Percentiles rank a stretch among this genome's conserved stretches.
phyloP scores from a whole-genome alignment of 2,797 vertebrate genomes.

The Natrix natrix region DNA sequence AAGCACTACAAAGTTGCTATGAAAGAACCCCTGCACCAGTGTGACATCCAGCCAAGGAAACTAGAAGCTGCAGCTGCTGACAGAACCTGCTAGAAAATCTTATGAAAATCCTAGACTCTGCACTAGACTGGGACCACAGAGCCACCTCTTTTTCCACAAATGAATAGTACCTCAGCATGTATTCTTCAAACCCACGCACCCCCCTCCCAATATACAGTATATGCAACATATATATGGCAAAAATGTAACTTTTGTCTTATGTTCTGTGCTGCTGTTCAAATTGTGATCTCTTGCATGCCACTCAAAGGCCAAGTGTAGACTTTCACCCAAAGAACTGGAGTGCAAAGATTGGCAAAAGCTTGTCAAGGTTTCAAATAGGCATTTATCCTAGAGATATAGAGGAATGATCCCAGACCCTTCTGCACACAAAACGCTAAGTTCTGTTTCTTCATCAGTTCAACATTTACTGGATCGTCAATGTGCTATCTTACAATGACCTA shows the following conservation, averaged over 20 bases:
- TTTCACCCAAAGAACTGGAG: not conserved
- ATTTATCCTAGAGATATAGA: not conserved
- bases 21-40: too few relatives aligned
- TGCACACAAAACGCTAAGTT: not conserved
- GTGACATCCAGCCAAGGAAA: too few relatives aligned
- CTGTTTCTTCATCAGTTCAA: not conserved
- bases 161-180: too few relatives aligned
- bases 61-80: too few relatives aligned
- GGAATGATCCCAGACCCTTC: not conserved
- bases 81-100: too few relatives aligned
- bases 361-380: not conserved
- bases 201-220: too few relatives aligned
- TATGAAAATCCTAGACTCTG: too few relatives aligned
- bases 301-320: not conserved
- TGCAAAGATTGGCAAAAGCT: not conserved
- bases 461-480: not conserved
- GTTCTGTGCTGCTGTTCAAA: not conserved
- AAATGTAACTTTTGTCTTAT: not conserved
- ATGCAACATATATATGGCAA: too few relatives aligned
- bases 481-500: not conserved
- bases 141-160: too few relatives aligned
- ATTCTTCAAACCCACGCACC: too few relatives aligned
- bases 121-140: too few relatives aligned
- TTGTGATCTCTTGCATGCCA: not conserved
- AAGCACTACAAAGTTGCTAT: too few relatives aligned